Percentiles rank a stretch among this genome's conserved stretches.
These are phyloP conservation scores for Macrobrachium rosenbergii DNA, from an alignment of 1,140 invertebrate species.

Conservation along the genomic window DNA sequence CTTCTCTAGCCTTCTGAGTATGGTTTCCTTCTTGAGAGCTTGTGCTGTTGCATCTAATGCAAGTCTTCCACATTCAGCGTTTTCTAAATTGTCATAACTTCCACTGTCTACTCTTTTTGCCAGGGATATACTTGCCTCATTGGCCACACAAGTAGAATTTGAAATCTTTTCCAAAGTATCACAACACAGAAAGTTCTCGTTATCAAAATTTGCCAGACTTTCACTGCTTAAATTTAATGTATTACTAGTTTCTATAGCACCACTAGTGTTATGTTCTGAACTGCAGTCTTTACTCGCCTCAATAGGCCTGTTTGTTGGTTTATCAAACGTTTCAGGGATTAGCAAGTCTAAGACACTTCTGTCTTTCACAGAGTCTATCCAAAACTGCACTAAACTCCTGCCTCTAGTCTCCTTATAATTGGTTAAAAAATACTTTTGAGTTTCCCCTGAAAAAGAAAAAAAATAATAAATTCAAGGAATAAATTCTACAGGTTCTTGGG, in stretches of 20 bases:
- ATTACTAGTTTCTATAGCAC: slow-evolving; percentile 58
- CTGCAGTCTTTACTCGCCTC: slow-evolving; percentile 23
- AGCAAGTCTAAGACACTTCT: slow-evolving; percentile 61
- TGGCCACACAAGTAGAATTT: slow-evolving; percentile 22
- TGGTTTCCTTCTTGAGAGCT: slow-evolving; percentile 31
- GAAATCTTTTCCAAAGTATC: slow-evolving; percentile 33
- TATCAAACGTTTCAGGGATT: slow-evolving; percentile 45
- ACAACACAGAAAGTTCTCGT: slow-evolving; percentile 39
- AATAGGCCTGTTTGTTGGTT: not conserved
- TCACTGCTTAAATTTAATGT: slow-evolving; percentile 52
- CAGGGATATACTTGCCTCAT: slow-evolving; percentile 33
- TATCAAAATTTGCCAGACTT: slow-evolving; percentile 56
- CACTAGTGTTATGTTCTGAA: slow-evolving; percentile 37
- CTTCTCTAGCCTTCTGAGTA: slow-evolving; percentile 51
- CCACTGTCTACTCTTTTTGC: slow-evolving; percentile 33
- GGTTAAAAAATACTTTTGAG: slow-evolving; percentile 63
- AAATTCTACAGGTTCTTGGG: slow-evolving; percentile 13
- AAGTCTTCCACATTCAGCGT: slow-evolving; percentile 8
- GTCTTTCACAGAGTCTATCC: slow-evolving; percentile 62
- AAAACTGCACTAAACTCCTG: slow-evolving; percentile 66
- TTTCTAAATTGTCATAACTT: slow-evolving; percentile 35
- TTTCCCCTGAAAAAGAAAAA: slow-evolving; percentile 52
- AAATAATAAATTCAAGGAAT: not conserved
- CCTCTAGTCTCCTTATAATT: slow-evolving; percentile 69
- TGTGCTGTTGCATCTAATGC: slow-evolving; percentile 34